These are phyloP conservation scores for Heliconius ethilla DNA, from an alignment of 2,888 invertebrate genomes.

Conservation along the genomic window DNA sequence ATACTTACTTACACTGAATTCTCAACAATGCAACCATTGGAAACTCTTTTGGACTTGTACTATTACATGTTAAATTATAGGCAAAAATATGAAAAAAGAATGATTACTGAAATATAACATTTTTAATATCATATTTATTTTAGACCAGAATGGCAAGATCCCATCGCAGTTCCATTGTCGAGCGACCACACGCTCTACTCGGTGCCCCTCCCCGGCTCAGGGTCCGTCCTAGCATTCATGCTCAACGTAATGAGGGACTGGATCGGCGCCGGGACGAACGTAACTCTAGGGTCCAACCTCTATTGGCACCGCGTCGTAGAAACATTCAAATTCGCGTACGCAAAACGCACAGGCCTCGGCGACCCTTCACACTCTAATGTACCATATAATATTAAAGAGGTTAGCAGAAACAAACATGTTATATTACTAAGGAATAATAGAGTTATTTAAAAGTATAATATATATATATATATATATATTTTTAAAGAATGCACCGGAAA, in stretches of 20 bases:
- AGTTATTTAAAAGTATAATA: too few species aligned
- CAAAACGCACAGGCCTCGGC: constrained; percentile 90
- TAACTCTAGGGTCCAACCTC: constrained; percentile 60
- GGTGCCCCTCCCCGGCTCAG: constrained; percentile 92
- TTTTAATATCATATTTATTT: constrained; percentile 37
- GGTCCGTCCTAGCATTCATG: constrained; percentile 90
- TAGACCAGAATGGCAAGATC: constrained; percentile 85
- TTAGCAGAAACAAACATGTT: background rate
- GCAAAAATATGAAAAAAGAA: too few species aligned
- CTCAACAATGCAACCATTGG: too few species aligned
- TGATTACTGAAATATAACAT: background rate
- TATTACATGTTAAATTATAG: too few species aligned
- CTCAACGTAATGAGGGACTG: constrained; percentile 88
- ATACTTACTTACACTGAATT: too few species aligned
- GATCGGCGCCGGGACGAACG: constrained; percentile 67
- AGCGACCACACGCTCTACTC: constrained; percentile 87
- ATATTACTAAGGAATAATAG: background rate
- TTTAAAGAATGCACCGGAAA: too few species aligned
- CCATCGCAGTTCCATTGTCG: constrained; percentile 81
- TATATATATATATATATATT: too few species aligned
- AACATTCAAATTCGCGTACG: constrained; percentile 95
- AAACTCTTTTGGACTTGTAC: too few species aligned
- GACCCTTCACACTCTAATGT: constrained; percentile 81
- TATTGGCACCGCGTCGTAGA: constrained; percentile 93
- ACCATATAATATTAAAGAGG: constrained; percentile 22